These are phyloP conservation scores for Canis aureus DNA, from an alignment of 2,113 vertebrate genomes.

Conservation along the genomic window DNA sequence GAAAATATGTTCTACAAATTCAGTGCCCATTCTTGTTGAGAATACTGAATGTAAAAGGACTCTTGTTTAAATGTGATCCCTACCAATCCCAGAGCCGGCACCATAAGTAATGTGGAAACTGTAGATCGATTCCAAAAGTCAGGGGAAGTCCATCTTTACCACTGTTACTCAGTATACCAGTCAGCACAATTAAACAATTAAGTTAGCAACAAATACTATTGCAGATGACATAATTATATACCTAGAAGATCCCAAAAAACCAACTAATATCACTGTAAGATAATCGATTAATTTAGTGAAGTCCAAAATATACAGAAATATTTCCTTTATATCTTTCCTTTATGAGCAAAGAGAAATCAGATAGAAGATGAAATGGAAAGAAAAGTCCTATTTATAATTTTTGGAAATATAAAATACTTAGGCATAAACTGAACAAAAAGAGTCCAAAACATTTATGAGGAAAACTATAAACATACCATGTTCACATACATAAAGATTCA, in stretches of 20 bases:
- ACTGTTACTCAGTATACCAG: background rate
- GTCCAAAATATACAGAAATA: conserved; percentile 11
- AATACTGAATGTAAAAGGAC: conserved; percentile 18
- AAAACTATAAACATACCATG: background rate
- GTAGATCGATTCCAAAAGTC: background rate
- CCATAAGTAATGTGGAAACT: background rate
- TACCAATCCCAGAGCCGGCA: background rate
- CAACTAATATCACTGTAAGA: background rate
- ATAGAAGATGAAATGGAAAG: background rate
- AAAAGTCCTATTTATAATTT: background rate
- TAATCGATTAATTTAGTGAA: background rate
- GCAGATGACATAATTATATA: background rate
- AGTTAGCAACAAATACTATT: background rate
- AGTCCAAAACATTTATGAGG: background rate
- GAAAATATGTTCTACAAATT: conserved; percentile 21
- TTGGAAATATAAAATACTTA: background rate
- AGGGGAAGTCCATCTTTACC: background rate
- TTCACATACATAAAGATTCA: background rate
- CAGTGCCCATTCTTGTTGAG: background rate
- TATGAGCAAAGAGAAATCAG: background rate
- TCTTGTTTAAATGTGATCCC: background rate
- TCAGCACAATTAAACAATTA: conserved; percentile 33
- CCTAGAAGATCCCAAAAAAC: background rate
- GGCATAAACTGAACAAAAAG: conserved; percentile 19
- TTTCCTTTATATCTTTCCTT: conserved; percentile 35